phyloP scores from a whole-genome alignment of 2,113 vertebrate species.

The Calonectris borealis region DNA sequence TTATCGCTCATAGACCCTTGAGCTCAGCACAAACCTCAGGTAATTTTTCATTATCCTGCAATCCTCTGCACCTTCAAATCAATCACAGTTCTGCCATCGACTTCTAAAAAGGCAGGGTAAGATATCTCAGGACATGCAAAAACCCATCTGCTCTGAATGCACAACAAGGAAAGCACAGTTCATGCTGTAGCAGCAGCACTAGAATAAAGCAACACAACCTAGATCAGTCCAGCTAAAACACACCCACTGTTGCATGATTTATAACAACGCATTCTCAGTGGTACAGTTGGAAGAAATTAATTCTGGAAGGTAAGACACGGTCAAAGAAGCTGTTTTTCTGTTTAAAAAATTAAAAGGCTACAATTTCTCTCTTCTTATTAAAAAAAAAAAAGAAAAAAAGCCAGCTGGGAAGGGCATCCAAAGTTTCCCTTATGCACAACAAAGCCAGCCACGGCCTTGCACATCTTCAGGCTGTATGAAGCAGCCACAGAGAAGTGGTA shows the following conservation, averaged over 20 bases:
- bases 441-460: not conserved
- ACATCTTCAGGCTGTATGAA: not conserved
- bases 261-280: not conserved
- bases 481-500: not conserved
- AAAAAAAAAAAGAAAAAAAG: not conserved
- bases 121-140: not conserved
- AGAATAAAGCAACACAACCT: not conserved
- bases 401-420: not conserved
- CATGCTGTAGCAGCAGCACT: not conserved
- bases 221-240: not conserved
- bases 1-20: not conserved
- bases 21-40: conserved; percentile 5
- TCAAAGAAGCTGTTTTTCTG: not conserved
- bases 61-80: conserved; percentile 3
- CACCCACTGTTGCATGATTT: not conserved
- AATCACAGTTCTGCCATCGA: not conserved
- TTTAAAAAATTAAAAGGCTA: not conserved
- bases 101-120: not conserved
- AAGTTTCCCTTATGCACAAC: not conserved
- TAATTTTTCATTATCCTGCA: conserved; percentile 14
- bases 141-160: not conserved
- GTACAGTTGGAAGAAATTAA: not conserved
- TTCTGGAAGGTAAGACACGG: not conserved
- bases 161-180: not conserved
- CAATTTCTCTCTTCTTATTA: not conserved